A percentile compares a stretch with the other conserved stretches of the same genome.
Evolutionary conservation across 1,140 invertebrate species (phyloP).

Genomic region (Drosophila ironensis): DNA sequence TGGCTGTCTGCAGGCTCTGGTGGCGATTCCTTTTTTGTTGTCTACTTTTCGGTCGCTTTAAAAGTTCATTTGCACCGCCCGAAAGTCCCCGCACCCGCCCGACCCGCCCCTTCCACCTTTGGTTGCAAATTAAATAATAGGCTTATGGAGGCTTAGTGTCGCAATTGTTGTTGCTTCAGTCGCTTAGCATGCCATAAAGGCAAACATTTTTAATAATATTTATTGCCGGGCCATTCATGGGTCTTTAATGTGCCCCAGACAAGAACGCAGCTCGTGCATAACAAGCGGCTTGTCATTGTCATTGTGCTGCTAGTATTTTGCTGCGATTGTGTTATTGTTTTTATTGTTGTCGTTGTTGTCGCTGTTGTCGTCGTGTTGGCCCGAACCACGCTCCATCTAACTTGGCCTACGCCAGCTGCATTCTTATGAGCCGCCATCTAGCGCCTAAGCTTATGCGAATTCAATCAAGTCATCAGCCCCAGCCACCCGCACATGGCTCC

Average conservation of each 20-base stretch:
- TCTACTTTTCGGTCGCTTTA: conserved; percentile 66
- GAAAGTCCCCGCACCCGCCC: neutral
- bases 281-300: conserved; percentile 62
- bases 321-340: neutral
- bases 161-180: conserved; percentile 52
- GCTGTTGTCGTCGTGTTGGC: conserved; percentile 22
- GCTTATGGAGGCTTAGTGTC: conserved; percentile 74
- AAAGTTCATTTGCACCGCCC: conserved; percentile 67
- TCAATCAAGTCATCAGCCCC: conserved; percentile 63
- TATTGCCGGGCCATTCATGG: conserved; percentile 78
- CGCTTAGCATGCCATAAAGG: conserved; percentile 76
- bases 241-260: conserved; percentile 79
- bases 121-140: conserved; percentile 74
- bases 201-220: conserved; percentile 74
- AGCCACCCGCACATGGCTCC: conserved; percentile 3
- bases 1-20: conserved; percentile 32
- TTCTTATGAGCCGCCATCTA: conserved; percentile 54
- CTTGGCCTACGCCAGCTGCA: conserved; percentile 65
- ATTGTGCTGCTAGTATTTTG: neutral
- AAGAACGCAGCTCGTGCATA: conserved; percentile 77
- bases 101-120: conserved; percentile 6
- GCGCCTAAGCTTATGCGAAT: conserved; percentile 64
- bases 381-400: conserved; percentile 64
- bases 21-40: conserved; percentile 57
- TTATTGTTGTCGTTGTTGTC: neutral